Conservation (phyloP, 2,113 vertebrate genomes). For the Gymnorhina tibicen region DNA sequence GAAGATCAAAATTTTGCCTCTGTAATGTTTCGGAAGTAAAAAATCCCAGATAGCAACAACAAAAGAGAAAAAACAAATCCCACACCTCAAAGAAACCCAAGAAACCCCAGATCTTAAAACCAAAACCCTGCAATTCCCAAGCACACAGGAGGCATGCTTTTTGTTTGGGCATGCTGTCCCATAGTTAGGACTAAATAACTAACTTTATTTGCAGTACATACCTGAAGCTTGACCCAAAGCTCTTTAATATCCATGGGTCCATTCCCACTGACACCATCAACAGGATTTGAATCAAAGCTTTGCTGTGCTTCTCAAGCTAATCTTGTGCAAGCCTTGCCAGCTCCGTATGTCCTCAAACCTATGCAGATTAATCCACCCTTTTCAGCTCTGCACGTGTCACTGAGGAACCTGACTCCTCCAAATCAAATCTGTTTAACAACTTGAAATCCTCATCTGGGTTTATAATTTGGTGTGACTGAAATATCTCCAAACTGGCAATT, state of each 20-base stretch:
- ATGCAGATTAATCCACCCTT: background rate
- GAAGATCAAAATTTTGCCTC: background rate
- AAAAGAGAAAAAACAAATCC: background rate
- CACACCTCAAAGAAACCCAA: background rate
- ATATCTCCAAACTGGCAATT: background rate
- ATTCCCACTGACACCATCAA: background rate
- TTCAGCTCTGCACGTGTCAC: background rate
- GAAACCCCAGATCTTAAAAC: background rate
- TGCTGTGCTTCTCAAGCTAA: background rate
- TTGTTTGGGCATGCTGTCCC: background rate
- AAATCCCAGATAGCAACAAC: background rate
- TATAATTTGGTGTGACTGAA: background rate
- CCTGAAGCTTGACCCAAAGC: background rate
- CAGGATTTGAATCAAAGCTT: background rate
- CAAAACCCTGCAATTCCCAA: background rate
- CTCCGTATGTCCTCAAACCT: background rate
- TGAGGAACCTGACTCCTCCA: background rate
- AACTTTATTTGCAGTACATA: background rate
- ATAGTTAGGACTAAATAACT: background rate
- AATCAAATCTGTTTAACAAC: background rate
- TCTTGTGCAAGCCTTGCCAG: background rate
- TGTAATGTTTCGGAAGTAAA: background rate
- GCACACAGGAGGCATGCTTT: background rate
- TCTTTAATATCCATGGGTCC: background rate
- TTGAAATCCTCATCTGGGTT: background rate